These are phyloP conservation scores for Ameiurus melas DNA, from an alignment of 2,113 vertebrate species.

Conservation along the genomic window DNA sequence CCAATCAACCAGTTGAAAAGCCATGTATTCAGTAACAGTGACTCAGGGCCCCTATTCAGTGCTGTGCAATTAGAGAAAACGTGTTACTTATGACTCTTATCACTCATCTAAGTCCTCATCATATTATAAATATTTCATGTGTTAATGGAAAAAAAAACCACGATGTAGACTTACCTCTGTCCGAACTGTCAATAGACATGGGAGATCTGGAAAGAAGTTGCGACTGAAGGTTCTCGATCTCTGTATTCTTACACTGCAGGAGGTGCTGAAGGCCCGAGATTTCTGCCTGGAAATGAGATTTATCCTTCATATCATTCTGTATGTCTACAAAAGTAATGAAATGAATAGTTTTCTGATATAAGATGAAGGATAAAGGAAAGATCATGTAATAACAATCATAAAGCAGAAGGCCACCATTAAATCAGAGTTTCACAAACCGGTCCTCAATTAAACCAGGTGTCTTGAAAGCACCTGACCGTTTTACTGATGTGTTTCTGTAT, in stretches of 20 bases:
- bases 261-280: constrained; percentile 90
- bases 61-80: neutral
- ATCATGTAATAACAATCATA: neutral
- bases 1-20: neutral
- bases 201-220: constrained; percentile 81
- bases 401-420: neutral
- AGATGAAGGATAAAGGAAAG: neutral
- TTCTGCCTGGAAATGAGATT: constrained; percentile 76
- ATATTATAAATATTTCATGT: neutral
- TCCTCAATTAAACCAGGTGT: neutral
- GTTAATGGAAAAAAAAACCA: neutral
- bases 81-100: neutral
- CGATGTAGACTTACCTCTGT: constrained; percentile 79
- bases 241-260: constrained; percentile 85
- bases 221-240: constrained; percentile 88
- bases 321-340: neutral
- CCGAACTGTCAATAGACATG: constrained; percentile 74
- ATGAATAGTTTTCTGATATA: neutral
- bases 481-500: neutral
- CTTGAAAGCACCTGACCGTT: neutral
- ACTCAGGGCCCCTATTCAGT: neutral
- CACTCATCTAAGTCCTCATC: neutral
- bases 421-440: neutral
- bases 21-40: neutral
- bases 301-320: neutral